Evolutionary conservation across 2,113 vertebrate species (phyloP).

Genomic region (Cnemophilus loriae): DNA sequence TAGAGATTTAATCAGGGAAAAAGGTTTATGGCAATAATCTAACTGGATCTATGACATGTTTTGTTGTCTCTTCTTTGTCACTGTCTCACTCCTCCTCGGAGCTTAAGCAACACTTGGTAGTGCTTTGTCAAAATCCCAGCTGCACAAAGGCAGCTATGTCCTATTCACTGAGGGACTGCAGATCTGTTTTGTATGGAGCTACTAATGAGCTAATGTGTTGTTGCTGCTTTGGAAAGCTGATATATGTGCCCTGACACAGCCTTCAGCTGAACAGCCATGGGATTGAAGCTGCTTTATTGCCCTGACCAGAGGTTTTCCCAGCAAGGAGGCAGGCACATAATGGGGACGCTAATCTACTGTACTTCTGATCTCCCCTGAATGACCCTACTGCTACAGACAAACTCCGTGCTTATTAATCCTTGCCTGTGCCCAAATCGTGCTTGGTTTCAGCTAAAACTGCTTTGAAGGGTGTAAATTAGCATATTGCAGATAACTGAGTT

Average conservation of each 20-base stretch:
- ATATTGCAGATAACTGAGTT: neutral
- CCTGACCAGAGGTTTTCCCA: neutral
- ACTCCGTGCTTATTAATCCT: neutral
- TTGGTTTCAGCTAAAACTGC: neutral
- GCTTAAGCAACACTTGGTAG: neutral
- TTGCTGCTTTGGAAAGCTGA: constrained; percentile 3
- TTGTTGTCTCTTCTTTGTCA: neutral
- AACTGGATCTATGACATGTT: neutral
- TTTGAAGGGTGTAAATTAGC: constrained; percentile 2
- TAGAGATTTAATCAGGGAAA: neutral
- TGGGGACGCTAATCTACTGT: constrained; percentile 5
- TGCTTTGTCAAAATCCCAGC: neutral
- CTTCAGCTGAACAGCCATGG: neutral
- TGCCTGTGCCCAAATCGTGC: neutral
- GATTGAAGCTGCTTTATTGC: constrained; percentile 9
- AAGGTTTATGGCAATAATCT: neutral
- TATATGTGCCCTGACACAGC: neutral
- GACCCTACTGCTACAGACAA: constrained; percentile 9
- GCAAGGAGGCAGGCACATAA: constrained; percentile 3
- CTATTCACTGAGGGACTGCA: neutral
- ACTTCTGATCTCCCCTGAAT: constrained; percentile 22
- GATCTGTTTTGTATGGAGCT: neutral
- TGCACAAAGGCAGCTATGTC: neutral
- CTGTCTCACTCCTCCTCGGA: neutral
- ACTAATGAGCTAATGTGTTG: constrained; percentile 4